Evolutionary conservation across 2,888 invertebrate genomes (phyloP), one percentile per base, ranked within the genome.

Genomic region (Mythimna pallens): DNA sequence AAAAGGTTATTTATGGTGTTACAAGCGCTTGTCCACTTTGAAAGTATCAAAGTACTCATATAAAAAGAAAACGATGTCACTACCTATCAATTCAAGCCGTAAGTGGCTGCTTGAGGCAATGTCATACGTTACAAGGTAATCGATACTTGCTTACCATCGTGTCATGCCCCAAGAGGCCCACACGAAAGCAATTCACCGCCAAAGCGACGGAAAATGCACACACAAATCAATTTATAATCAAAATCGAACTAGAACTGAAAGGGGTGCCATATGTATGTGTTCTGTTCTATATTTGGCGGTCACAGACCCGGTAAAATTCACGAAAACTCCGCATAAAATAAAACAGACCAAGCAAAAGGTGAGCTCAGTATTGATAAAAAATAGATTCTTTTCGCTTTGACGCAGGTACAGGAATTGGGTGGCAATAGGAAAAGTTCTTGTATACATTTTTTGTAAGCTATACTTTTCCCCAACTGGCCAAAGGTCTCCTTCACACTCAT

Each of bases 311-410:
- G 74, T 73, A 80, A 86, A 86, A 67, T 74, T 71, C 61, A 65
- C 55, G 59, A 50, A 67, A 71, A 76, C 65, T 76, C 59, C 40
- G 43, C 63, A 70, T 78, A 78, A 82, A 86, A 71, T 78, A 75
- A 82, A 86, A 84, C 78, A 66, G 62, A 76, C 55, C 34, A 73
- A 71, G 66, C 36, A 84, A 83, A 85, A 79, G 70, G 74, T 80
- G 9, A 78, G 70, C 69, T 69, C 70, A 71, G 78, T 70, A 73
- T 74, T 78, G 73, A 78, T 86, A 76, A 86, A 85, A 85, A 76
- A 78, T 76, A 57, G 65, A 82, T 84, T 61, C 75, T 61, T 65
- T 81, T 69, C 64, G 61, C 66, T 73, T 65, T 83, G 86, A 83
- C 43, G 65, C 52, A 36, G 70, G 62, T 55, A 47, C 17, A 36